Percentiles rank a stretch among this genome's conserved stretches.
These are phyloP conservation scores for Troides aeacus DNA, from an alignment of 2,888 invertebrate species.

Conservation along the genomic window DNA sequence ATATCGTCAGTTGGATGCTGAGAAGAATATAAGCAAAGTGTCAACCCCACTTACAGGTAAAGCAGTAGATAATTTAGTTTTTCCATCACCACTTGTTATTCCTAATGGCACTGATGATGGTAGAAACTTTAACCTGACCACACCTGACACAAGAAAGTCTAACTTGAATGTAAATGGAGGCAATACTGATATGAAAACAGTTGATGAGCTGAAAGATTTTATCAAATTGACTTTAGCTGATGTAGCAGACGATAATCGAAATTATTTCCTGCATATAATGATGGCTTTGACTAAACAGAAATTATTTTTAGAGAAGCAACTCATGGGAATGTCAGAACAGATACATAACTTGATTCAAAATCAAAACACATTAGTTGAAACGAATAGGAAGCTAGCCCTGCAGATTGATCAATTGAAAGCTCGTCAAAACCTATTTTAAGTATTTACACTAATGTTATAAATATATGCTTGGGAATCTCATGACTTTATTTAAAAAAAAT, in stretches of 20 bases:
- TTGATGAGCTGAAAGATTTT: conserved; percentile 70
- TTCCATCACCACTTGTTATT: conserved; percentile 54
- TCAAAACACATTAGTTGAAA: conserved; percentile 69
- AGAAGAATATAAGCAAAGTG: conserved; percentile 63
- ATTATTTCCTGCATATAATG: conserved; percentile 72
- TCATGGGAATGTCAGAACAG: conserved; percentile 56
- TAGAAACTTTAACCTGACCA: conserved; percentile 43
- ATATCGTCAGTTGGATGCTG: conserved; percentile 52
- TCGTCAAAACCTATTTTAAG: conserved; percentile 42
- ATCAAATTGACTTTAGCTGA: conserved; percentile 62
- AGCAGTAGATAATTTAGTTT: conserved; percentile 51
- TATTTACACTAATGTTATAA: background rate
- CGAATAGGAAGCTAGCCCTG: conserved; percentile 70
- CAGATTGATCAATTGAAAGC: conserved; percentile 71
- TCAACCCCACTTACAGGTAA: conserved; percentile 65
- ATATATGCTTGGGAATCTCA: conserved; percentile 8
- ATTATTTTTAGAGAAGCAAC: conserved; percentile 68
- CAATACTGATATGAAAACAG: conserved; percentile 46
- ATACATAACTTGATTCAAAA: conserved; percentile 58
- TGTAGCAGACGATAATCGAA: conserved; percentile 66
- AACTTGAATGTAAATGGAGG: conserved; percentile 35
- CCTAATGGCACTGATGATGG: conserved; percentile 57
- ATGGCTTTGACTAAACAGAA: conserved; percentile 74
- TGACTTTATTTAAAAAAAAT: conserved; percentile 6
- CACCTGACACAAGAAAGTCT: conserved; percentile 44